Base-by-base conservation (phyloP, 2,797 vertebrate genomes). In the Siniperca obscura region DNA sequence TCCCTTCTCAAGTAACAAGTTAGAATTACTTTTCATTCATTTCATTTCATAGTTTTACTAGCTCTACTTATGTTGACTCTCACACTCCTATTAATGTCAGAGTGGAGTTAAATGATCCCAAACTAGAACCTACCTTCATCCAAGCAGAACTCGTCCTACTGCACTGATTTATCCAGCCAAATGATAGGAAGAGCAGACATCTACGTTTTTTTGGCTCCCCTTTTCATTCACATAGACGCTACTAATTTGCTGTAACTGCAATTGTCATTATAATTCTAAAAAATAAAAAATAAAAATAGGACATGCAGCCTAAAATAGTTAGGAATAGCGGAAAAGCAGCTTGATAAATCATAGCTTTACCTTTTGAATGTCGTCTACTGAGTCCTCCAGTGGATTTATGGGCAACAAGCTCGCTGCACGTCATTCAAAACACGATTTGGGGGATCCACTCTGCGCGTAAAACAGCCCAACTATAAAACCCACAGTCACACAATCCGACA, bases 401-500 rank as follows among this genome's bases (percentile, higher is more conserved):
- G 6, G 3, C 30, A 57, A 14, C 36, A 11, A n/a, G 36, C 27
- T 64, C n/a, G 12, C 40, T n/a, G 44, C 30, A 3, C 46, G 30
- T 34, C 52, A 12, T 53, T 62, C 22, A 19, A 5, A 66, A 48
- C 50, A 16, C 9, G 44, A 55, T 53, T 57, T 42, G 2, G 12
- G 14, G 57, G 65, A 78, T 64, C 21, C 75, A 21, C 12, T 74
- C 40, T 69, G 67, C 64, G 80, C 76, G 42, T 79, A 70, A 86
- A 81, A 56, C 25, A 65, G 59, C 52, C 72, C 56, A 42, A 10
- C 59, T 25, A 4, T 2, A 22, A 70, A 22, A 81, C 27, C 21
- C 27, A 55, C 64, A 59, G 42, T 30, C 52, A 57, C 76, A 81
- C 52, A 50, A 30, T 30, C 78, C 59, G 55, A 56, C 64, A 57